Conservation (phyloP, 2,888 invertebrate species). For the Napeogenes inachia region DNA sequence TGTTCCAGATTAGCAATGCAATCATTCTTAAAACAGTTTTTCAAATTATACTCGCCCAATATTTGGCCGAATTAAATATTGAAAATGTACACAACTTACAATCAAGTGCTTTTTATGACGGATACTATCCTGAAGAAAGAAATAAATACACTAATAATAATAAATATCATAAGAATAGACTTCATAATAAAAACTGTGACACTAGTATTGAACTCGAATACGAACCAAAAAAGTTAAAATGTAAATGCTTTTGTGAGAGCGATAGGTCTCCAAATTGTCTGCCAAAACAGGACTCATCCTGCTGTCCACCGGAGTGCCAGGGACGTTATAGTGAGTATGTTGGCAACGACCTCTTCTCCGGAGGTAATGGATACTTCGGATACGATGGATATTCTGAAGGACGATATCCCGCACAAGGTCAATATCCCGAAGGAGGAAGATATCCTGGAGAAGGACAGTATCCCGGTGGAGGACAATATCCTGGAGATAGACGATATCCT, state of each 20-base stretch:
- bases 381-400: neutral
- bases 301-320: neutral
- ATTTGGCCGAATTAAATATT: neutral
- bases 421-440: neutral
- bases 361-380: neutral
- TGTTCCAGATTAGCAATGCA: slow-evolving; percentile 4
- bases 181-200: slow-evolving; percentile 1
- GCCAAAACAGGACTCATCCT: neutral
- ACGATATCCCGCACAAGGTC: neutral
- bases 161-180: neutral
- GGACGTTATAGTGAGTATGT: neutral
- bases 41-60: neutral
- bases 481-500: slow-evolving; percentile 1
- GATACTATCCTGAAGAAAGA: neutral
- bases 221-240: slow-evolving; percentile 14
- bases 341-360: neutral
- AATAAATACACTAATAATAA: too few species aligned
- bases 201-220: slow-evolving; percentile 16
- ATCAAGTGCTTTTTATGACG: neutral
- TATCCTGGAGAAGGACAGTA: neutral
- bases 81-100: neutral
- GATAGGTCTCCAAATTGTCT: neutral
- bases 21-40: neutral
- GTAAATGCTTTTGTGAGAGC: slow-evolving; percentile 29
- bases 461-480: neutral